phyloP scores from a whole-genome alignment of 2,888 invertebrate genomes.

The Priocnemis perturbator region DNA sequence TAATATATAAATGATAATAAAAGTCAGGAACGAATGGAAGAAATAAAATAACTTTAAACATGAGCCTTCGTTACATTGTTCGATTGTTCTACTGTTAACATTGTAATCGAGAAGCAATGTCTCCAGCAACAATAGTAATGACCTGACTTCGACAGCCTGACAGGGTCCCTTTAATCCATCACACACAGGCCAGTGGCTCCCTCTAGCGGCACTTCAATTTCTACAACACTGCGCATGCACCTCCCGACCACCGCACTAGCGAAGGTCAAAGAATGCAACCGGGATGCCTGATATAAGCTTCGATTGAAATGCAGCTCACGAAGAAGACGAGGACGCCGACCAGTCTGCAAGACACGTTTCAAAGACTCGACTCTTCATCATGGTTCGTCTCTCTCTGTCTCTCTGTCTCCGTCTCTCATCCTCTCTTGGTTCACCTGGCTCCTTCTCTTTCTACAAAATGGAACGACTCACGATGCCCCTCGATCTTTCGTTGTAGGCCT shows the following conservation, averaged over 20 bases:
- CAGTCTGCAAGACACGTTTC: slow-evolving; percentile 56
- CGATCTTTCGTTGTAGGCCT: no score
- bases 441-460: not conserved
- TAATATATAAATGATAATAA: no score
- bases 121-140: no score
- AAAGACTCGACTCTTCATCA: slow-evolving; percentile 17
- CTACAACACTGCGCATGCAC: slow-evolving; percentile 49
- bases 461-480: no score
- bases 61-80: no score
- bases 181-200: no score
- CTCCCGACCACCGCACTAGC: slow-evolving; percentile 48
- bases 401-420: slow-evolving; percentile 15
- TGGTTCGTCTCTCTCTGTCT: slow-evolving; percentile 19
- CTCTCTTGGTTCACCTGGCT: not conserved
- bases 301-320: slow-evolving; percentile 62
- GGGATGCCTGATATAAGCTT: slow-evolving; percentile 52
- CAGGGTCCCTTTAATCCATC: slow-evolving; percentile 31
- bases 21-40: no score
- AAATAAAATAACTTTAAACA: no score
- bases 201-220: not conserved
- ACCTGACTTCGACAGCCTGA: no score
- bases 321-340: slow-evolving; percentile 61
- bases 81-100: no score
- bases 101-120: no score
- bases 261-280: slow-evolving; percentile 57